Conservation (phyloP, 2,797 vertebrate genomes). For the Pitangus sulphuratus region DNA sequence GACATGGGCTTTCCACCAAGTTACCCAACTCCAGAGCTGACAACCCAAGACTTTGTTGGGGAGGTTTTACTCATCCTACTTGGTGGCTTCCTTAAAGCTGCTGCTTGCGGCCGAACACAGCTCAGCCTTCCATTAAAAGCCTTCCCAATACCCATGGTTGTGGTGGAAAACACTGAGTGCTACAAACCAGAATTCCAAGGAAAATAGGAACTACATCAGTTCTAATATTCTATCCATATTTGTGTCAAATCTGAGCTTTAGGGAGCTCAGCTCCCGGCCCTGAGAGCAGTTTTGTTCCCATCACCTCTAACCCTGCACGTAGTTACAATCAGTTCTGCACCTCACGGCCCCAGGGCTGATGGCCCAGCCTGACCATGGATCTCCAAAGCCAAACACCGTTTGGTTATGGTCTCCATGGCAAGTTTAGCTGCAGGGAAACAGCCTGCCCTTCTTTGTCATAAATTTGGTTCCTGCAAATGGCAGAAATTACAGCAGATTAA, state of each 20-base stretch:
- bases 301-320: accelerated
- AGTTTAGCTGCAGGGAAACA: not conserved
- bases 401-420: accelerated
- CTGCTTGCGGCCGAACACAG: accelerated
- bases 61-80: not conserved
- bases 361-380: not conserved
- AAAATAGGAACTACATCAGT: not conserved
- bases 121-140: not conserved
- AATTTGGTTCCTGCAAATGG: not conserved
- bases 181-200: not conserved
- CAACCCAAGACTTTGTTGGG: not conserved
- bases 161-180: not conserved
- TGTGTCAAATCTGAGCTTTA: not conserved
- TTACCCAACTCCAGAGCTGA: not conserved
- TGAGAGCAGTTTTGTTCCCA: accelerated
- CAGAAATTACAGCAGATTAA: not conserved
- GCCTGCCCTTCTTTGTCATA: not conserved
- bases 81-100: not conserved
- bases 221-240: not conserved
- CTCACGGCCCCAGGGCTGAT: accelerated
- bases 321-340: not conserved
- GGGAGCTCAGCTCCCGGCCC: accelerated
- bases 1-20: not conserved
- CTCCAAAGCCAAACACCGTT: not conserved
- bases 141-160: not conserved